Conservation (phyloP, 2,888 invertebrate species). For the Rhyacophila evoluta region DNA sequence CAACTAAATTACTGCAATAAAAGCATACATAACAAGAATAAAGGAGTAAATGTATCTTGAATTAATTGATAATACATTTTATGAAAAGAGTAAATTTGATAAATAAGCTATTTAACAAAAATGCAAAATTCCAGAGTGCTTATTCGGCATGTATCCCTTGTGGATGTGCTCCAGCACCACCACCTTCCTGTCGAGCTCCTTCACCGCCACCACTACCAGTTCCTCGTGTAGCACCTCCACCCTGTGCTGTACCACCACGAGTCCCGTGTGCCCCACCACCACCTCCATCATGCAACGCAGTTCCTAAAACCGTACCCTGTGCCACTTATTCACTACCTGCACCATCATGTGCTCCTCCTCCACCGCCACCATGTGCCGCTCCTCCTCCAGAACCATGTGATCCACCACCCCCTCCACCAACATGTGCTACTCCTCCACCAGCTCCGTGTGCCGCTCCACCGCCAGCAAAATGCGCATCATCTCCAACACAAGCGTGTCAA, state of each 20-base stretch:
- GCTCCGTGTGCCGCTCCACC: slow-evolving; percentile 20
- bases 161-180: slow-evolving; percentile 19
- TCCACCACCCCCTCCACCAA: background rate
- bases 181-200: background rate
- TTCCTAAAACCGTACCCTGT: slow-evolving; percentile 13
- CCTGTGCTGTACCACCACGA: background rate
- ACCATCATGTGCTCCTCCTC: slow-evolving; percentile 34
- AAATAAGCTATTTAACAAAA: too few species aligned
- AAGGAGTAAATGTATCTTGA: too few species aligned
- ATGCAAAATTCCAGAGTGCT: too few species aligned
- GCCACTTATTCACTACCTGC: background rate
- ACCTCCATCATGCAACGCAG: slow-evolving; percentile 29
- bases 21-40: too few species aligned
- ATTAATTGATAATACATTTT: too few species aligned
- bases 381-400: background rate
- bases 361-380: slow-evolving; percentile 17
- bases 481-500: slow-evolving; percentile 57
- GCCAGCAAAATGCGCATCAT: slow-evolving; percentile 59
- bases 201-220: background rate
- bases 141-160: background rate
- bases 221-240: too few species aligned
- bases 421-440: background rate
- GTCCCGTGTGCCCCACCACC: slow-evolving; percentile 21
- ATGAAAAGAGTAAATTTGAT: too few species aligned
- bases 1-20: too few species aligned